Evolutionary conservation across 2,797 vertebrate genomes (phyloP), one percentile per base, ranked within the genome.

Genomic region (Chloroceryle inda): DNA sequence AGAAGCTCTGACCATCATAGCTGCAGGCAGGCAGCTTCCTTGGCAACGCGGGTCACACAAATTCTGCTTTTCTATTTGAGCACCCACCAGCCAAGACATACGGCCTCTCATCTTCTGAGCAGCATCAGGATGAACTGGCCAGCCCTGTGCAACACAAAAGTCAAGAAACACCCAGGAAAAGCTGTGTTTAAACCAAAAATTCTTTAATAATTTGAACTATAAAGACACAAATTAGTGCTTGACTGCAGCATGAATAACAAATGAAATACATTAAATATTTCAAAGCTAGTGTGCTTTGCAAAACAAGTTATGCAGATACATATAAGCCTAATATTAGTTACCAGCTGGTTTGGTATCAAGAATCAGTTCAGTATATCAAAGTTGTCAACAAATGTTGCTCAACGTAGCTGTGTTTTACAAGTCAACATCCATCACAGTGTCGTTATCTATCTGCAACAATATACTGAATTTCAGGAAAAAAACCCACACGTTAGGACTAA

Each of bases 161-260:
- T 13, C 85, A 90, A 91, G 52, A 71, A 94, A 80, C 44, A 89
- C 67, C 20, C 38, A 49, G n/a, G 37, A 52, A 29, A 80, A 88
- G 35, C 37, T 74, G 72, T 97, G 96, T 83, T 97, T 84, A 85
- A 97, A 97, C 87, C 66, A 93, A 74, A 64, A 88, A 69, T 71
- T 77, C 85, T 97, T 98, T 97, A 98, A 97, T 98, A 91, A 74
- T 92, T 97, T 89, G 44, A 92, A 89, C 66, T 94, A 89, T 42
- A 96, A 89, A 97, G 92, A 97, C 87, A 94, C 78, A 71, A 85
- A 88, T 96, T 94, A 97, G 91, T 96, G 87, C 79, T 94, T 89
- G 95, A 94, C 83, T 83, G 85, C 58, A 96, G 82, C 68, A 91
- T 91, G 94, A 83, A 80, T 95, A 96, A 96, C 74, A 78, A 96